Evolutionary conservation across 2,113 vertebrate genomes (phyloP).

Genomic region (Leptodactylus fuscus): DNA sequence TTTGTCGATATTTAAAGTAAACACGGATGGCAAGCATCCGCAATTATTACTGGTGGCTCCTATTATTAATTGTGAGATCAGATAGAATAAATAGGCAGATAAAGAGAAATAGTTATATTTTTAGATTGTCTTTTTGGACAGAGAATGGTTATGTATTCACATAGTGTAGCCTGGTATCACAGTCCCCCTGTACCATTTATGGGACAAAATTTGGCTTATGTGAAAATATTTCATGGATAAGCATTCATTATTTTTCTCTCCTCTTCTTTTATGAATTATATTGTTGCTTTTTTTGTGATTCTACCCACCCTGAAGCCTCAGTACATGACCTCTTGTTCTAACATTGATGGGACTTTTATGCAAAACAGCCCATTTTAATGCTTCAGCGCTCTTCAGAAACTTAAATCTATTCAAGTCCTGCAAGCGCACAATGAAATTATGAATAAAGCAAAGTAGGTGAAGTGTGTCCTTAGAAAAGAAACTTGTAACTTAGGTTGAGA

Average conservation of each 20-base stretch:
- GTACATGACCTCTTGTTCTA: conserved; percentile 52
- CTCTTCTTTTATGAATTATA: conserved; percentile 11
- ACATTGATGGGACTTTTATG: conserved; percentile 55
- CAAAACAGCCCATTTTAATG: conserved; percentile 53
- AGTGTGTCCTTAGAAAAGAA: conserved; percentile 35
- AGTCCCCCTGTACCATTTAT: background rate
- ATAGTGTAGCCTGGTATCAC: background rate
- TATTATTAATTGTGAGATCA: too few relatives aligned
- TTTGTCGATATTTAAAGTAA: too few relatives aligned
- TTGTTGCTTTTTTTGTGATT: conserved; percentile 9
- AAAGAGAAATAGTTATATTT: too few relatives aligned
- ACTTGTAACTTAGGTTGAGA: conserved; percentile 13
- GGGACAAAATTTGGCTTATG: background rate
- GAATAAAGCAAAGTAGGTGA: conserved; percentile 52
- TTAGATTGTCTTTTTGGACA: background rate
- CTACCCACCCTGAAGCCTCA: background rate
- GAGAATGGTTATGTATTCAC: background rate
- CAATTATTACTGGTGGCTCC: too few relatives aligned
- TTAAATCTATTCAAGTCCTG: conserved; percentile 38
- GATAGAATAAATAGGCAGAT: too few relatives aligned
- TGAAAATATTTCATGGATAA: background rate
- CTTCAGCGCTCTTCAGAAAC: conserved; percentile 41
- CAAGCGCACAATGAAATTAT: conserved; percentile 27
- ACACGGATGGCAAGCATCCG: too few relatives aligned
- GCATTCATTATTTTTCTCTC: background rate